Conservation (phyloP, 30 jellyfish, hydroid and myxozoan genomes). For the Turritopsis rubra region DNA sequence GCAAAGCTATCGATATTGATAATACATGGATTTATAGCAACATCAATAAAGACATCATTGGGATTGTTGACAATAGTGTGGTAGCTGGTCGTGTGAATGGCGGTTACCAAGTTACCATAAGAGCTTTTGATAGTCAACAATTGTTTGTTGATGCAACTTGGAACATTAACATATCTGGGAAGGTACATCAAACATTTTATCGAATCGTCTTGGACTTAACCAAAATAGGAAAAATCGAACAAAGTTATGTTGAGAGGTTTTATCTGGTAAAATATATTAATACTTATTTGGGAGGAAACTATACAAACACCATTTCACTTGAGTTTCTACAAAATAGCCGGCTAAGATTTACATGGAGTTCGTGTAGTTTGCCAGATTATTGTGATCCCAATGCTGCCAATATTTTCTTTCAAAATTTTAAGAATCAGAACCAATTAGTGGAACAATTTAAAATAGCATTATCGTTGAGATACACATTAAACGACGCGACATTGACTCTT, state of each 20-base stretch:
- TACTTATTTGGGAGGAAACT: conserved; percentile 32
- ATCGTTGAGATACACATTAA: conserved; percentile 26
- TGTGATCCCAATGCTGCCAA: conserved; percentile 68
- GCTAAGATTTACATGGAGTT: conserved; percentile 42
- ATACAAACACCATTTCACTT: conserved; percentile 41
- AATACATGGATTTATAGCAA: conserved; percentile 53
- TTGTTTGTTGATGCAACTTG: conserved; percentile 56
- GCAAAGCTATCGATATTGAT: conserved; percentile 49
- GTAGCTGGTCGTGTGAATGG: conserved; percentile 32
- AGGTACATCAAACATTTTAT: conserved; percentile 42
- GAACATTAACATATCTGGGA: conserved; percentile 45
- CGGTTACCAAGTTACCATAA: conserved; percentile 61
- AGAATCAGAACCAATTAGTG: conserved; percentile 14
- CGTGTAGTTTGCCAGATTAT: conserved; percentile 50
- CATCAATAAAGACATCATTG: neutral
- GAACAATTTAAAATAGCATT: conserved; percentile 33
- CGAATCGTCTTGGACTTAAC: conserved; percentile 36
- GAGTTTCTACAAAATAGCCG: conserved; percentile 7
- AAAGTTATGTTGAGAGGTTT: conserved; percentile 32
- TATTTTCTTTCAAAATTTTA: conserved; percentile 21
- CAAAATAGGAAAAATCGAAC: conserved; percentile 12
- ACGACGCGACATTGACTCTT: conserved; percentile 21
- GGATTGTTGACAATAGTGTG: conserved; percentile 22
- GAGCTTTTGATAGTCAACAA: conserved; percentile 76
- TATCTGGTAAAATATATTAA: conserved; percentile 32